Conservation (phyloP, 1,140 invertebrate species). For the Laupala kohalensis region DNA sequence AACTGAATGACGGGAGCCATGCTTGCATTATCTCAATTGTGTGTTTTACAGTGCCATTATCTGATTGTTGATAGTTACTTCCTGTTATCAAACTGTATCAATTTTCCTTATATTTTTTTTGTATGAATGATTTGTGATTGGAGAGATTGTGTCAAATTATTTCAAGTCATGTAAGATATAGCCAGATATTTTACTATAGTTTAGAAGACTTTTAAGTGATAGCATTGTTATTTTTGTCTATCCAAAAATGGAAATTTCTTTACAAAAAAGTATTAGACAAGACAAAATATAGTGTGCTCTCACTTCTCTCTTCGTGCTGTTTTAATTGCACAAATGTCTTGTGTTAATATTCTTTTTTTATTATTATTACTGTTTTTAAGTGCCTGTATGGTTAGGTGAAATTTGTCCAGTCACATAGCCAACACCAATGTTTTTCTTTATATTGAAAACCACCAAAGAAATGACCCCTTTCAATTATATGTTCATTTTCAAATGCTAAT, state of each 20-base stretch:
- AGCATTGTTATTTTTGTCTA: neutral
- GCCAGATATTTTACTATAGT: conserved; percentile 5
- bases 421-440: conserved; percentile 3
- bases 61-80: conserved; percentile 1
- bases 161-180: neutral
- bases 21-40: conserved; percentile 1
- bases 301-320: neutral
- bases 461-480: conserved; percentile 18
- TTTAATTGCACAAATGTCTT: conserved; percentile 12
- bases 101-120: neutral
- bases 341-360: neutral
- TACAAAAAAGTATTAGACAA: neutral
- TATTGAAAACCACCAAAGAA: conserved; percentile 19
- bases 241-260: neutral
- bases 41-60: conserved; percentile 7
- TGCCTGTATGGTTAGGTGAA: conserved; percentile 14
- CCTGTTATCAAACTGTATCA: neutral
- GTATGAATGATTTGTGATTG: neutral
- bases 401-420: conserved; percentile 10
- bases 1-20: neutral
- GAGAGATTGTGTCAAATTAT: neutral
- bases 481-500: neutral
- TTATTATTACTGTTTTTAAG: conserved; percentile 10
- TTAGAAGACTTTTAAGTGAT: neutral
- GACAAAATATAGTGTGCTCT: neutral